phyloP scores from a whole-genome alignment of 2,888 invertebrate species.

The Deroplatys truncata region DNA sequence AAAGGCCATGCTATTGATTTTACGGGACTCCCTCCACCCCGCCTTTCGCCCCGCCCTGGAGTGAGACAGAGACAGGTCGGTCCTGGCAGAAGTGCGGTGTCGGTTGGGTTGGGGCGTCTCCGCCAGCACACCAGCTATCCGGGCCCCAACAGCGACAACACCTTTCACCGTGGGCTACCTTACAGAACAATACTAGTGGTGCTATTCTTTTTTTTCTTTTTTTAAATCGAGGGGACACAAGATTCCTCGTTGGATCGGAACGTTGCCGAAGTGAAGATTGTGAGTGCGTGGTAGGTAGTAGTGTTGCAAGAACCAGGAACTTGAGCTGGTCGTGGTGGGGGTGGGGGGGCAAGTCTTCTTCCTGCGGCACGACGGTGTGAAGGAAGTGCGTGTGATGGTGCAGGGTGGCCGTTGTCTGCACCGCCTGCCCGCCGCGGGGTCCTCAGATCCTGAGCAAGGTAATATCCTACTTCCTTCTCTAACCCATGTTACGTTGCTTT shows the following conservation, averaged over 20 bases:
- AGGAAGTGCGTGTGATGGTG: neutral
- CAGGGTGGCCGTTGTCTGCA: neutral
- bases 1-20: constrained; percentile 14
- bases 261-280: neutral
- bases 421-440: neutral
- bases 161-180: neutral
- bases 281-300: neutral
- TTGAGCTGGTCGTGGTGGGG: neutral
- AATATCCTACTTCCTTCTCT: neutral
- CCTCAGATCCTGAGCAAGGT: neutral
- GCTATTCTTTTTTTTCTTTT: neutral
- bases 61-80: neutral
- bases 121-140: neutral
- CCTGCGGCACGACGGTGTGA: neutral
- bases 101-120: constrained; percentile 20
- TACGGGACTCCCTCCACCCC: neutral
- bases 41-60: neutral
- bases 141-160: neutral
- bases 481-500: neutral
- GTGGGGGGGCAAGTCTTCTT: neutral
- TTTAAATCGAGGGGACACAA: neutral
- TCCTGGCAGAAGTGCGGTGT: constrained; percentile 13
- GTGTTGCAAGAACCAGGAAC: neutral
- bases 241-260: neutral
- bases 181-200: neutral